Base-by-base conservation (phyloP, 2,113 vertebrate species). In the Caretta caretta region DNA sequence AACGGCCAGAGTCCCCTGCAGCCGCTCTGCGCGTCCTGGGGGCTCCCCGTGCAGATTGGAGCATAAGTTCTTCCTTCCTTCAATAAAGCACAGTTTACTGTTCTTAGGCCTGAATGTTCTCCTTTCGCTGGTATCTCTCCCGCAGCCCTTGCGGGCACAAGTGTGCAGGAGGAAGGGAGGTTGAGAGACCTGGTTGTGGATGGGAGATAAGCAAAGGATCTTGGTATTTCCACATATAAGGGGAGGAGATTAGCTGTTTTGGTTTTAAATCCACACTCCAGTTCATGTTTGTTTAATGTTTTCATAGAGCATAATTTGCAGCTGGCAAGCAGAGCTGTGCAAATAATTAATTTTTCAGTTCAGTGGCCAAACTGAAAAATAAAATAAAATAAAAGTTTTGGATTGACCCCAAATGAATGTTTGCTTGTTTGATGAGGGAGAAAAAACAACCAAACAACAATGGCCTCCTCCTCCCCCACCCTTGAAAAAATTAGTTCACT, bases 261-360 rank as follows among this genome's bases (percentile, higher is more conserved):
- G 53, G 17, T 84, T 93, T 93, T 84, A 83, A 22, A 35, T 31
- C 65, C 53, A 54, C 22, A 65, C 72, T 56, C 62, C 89, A 81
- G 93, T 85, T 88, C 86, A 79, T 51, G 88, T 84, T 86, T 90
- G 38, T 88, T 88, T 96, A 72, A 84, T 93, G 80, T 88, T 97
- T 90, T 96, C 22, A 88, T 91, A 84, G 49, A 92, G 92, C 93
- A 91, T 95, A 91, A 57, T 49, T 85, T 91, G 57, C 76, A 69
- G n/a, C 42, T 84, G 86, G 76, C 86, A 93, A 80, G 76, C 25
- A 80, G 83, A 76, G 84, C 12, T 80, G 90, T 78, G 90, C 84
- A 6, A 62, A 82, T 62, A 96, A 79, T 59, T 29, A 59, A 59
- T 69, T 69, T 69, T 69, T 69, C 65, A 69, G 65, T 69, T 69